Conservation (phyloP, 2,888 invertebrate genomes). For the Thymelicus lineola region DNA sequence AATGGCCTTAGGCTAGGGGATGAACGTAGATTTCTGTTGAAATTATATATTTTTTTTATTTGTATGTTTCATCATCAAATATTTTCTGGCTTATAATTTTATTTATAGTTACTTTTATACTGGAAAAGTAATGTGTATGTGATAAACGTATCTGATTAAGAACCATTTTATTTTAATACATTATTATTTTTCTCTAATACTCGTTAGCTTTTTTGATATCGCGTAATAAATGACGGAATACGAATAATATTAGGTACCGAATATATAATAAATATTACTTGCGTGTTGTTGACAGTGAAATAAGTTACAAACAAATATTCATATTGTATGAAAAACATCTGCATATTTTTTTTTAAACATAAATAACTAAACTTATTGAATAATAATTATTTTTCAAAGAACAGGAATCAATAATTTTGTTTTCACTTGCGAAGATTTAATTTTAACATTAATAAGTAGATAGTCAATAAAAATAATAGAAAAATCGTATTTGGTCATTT, state of each 20-base stretch:
- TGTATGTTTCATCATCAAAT: conserved; percentile 21
- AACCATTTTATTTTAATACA: conserved; percentile 72
- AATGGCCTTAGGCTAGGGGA: conserved; percentile 6
- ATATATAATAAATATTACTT: too few species aligned
- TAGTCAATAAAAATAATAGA: background rate
- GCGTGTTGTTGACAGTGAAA: too few species aligned
- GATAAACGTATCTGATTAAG: conserved; percentile 55
- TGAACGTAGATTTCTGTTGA: conserved; percentile 15
- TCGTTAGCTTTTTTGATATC: conserved; percentile 19
- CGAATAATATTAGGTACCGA: background rate
- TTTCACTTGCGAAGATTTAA: too few species aligned
- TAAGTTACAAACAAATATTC: too few species aligned
- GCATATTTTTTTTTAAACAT: too few species aligned
- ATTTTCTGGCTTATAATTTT: conserved; percentile 18
- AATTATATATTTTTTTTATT: conserved; percentile 27
- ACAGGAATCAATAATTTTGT: too few species aligned
- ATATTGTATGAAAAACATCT: too few species aligned
- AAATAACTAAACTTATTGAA: too few species aligned
- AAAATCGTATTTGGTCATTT: background rate
- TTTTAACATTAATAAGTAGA: too few species aligned
- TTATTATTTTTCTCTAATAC: conserved; percentile 52
- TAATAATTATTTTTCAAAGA: too few species aligned
- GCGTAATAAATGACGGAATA: background rate
- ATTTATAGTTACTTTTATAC: conserved; percentile 26
- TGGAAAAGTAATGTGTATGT: conserved; percentile 33